Conservation (phyloP, 1,140 invertebrate species). For the Panonychus citri region DNA sequence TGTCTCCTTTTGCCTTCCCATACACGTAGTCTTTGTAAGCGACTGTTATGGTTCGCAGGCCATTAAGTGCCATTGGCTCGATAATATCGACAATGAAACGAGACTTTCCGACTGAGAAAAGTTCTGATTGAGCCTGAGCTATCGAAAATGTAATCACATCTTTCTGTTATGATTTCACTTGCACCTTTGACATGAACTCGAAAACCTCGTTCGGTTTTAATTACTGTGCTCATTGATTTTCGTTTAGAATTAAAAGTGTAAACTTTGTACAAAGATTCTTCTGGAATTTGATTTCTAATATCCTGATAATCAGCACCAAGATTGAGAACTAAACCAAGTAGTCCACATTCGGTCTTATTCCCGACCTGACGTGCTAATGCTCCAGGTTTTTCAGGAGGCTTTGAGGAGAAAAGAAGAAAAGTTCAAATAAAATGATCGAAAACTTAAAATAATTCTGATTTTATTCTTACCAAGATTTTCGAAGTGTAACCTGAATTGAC, state of each 20-base stretch:
- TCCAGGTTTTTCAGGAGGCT: conserved; percentile 48
- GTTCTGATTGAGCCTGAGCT: conserved; percentile 96
- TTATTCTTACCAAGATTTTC: conserved; percentile 64
- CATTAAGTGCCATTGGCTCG: conserved; percentile 80
- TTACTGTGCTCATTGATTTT: conserved; percentile 95
- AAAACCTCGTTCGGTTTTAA: conserved; percentile 55
- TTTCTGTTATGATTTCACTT: conserved; percentile 96
- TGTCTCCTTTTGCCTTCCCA: conserved; percentile 33
- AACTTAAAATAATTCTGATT: no score
- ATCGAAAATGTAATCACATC: conserved; percentile 95
- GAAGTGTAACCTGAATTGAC: conserved; percentile 96
- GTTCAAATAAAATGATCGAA: no score
- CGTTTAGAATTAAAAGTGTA: conserved; percentile 98
- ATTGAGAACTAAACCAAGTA: conserved; percentile 78
- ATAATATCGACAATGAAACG: conserved; percentile 66
- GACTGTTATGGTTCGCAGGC: conserved; percentile 83
- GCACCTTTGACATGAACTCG: conserved; percentile 92
- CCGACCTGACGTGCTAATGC: conserved; percentile 81
- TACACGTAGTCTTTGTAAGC: conserved; percentile 80
- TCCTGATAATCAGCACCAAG: conserved; percentile 77
- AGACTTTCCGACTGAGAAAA: conserved; percentile 85
- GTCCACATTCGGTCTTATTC: conserved; percentile 96
- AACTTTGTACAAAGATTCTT: conserved; percentile 79
- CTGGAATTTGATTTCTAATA: conserved; percentile 59
- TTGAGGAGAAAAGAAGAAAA: no score